phyloP scores from a whole-genome alignment of 2,797 vertebrate species.

The Danio aesculapii region DNA sequence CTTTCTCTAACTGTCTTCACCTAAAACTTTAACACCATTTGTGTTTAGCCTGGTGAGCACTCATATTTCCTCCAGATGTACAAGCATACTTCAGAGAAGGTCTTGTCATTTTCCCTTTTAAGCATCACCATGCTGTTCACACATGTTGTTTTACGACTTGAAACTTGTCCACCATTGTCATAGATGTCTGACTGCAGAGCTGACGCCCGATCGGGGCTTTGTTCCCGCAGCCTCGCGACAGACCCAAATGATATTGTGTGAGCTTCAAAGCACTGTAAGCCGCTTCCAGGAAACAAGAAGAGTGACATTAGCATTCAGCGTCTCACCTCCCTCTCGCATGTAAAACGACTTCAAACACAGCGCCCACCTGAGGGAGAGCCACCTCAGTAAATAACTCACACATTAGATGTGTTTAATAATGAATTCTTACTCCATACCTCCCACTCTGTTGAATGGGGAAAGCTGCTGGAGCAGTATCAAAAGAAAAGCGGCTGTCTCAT shows the following conservation, averaged over 20 bases:
- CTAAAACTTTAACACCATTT: background rate
- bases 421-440: constrained; percentile 24
- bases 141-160: constrained; percentile 1
- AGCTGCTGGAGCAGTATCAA: constrained; percentile 27
- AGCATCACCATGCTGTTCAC: background rate
- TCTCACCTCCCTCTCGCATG: constrained; percentile 43
- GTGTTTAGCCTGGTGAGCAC: background rate
- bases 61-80: background rate
- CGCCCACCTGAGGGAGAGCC: constrained; percentile 43
- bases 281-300: constrained; percentile 47
- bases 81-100: constrained; percentile 23
- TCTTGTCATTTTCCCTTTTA: constrained; percentile 27
- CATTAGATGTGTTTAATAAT: constrained; percentile 58
- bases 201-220: constrained; percentile 35
- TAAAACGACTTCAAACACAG: constrained; percentile 56
- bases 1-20: background rate
- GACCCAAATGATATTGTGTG: constrained; percentile 46
- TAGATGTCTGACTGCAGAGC: constrained; percentile 45
- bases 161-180: constrained; percentile 42
- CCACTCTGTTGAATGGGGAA: constrained; percentile 19
- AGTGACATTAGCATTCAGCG: constrained; percentile 55
- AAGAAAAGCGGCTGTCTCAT: constrained; percentile 3
- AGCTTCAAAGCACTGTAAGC: constrained; percentile 54
- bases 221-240: constrained; percentile 21
- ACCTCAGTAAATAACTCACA: constrained; percentile 55